Evolutionary conservation across 2,888 invertebrate genomes (phyloP).

Genomic region (Drosophila algonquin): DNA sequence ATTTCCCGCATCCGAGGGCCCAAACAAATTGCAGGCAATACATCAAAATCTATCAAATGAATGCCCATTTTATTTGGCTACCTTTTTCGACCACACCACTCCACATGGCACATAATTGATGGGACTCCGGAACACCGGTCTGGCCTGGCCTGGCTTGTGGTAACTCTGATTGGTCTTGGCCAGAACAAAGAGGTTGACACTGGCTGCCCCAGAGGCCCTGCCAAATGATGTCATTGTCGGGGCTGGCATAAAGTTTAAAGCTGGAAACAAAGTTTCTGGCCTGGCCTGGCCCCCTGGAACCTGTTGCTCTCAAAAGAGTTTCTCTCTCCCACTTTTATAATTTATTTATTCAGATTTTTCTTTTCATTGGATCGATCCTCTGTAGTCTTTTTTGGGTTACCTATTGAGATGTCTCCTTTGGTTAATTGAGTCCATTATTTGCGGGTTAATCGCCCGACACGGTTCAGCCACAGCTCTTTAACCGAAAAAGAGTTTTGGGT

Average conservation of each 20-base stretch:
- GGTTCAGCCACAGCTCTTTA: conserved; percentile 34
- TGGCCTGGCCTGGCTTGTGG: background rate
- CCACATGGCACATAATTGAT: conserved; percentile 62
- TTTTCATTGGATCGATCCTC: conserved; percentile 8
- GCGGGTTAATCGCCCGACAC: conserved; percentile 69
- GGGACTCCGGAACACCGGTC: conserved; percentile 39
- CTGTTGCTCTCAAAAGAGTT: conserved; percentile 63
- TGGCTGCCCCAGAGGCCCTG: conserved; percentile 43
- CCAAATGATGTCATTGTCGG: conserved; percentile 74
- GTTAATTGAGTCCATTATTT: conserved; percentile 74
- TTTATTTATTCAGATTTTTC: conserved; percentile 62
- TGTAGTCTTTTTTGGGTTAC: conserved; percentile 21
- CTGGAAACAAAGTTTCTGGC: too few species aligned
- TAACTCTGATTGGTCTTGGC: conserved; percentile 1
- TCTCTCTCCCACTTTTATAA: conserved; percentile 39
- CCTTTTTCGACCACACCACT: conserved; percentile 60
- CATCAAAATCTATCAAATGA: conserved; percentile 61
- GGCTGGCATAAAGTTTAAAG: conserved; percentile 2
- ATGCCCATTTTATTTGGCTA: conserved; percentile 48
- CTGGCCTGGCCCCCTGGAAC: conserved; percentile 33
- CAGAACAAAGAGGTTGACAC: conserved; percentile 64
- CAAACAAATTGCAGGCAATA: conserved; percentile 72
- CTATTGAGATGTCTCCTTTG: conserved; percentile 76
- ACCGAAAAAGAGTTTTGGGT: conserved; percentile 15
- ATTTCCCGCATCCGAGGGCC: conserved; percentile 72